A percentile compares a stretch with the other conserved stretches of the same genome.
These are phyloP conservation scores for Drosophila saltans DNA, from an alignment of 1,140 invertebrate genomes.

Conservation along the genomic window DNA sequence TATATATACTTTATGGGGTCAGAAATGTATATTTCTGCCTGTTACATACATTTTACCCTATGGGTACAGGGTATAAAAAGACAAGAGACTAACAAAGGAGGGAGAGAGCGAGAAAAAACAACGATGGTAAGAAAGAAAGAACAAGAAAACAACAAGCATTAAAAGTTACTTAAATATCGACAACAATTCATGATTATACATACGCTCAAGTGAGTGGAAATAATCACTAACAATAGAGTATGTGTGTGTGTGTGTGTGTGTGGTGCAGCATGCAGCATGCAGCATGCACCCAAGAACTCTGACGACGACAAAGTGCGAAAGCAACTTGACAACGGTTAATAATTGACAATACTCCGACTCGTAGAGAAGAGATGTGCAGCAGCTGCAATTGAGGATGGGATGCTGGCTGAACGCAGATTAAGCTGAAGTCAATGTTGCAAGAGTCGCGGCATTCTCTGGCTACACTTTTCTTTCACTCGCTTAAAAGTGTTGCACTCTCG, in stretches of 20 bases:
- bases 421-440: slow-evolving; percentile 21
- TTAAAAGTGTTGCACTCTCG: slow-evolving; percentile 67
- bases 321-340: slow-evolving; percentile 67
- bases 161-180: slow-evolving; percentile 62
- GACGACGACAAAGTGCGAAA: slow-evolving; percentile 61
- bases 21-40: too few species aligned
- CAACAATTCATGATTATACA: slow-evolving; percentile 20
- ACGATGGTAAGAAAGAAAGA: slow-evolving; percentile 14
- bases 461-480: slow-evolving; percentile 63
- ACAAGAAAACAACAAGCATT: slow-evolving; percentile 52
- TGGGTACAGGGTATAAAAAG: too few species aligned
- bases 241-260: background rate
- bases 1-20: too few species aligned
- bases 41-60: too few species aligned
- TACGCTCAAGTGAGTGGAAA: slow-evolving; percentile 71
- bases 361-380: slow-evolving; percentile 19
- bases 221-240: slow-evolving; percentile 73
- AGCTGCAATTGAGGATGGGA: slow-evolving; percentile 33
- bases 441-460: slow-evolving; percentile 12
- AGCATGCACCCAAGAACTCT: slow-evolving; percentile 5
- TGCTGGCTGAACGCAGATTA: slow-evolving; percentile 32
- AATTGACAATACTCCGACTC: slow-evolving; percentile 63
- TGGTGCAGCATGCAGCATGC: slow-evolving; percentile 15
- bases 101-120: slow-evolving; percentile 22
- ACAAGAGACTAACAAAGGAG: slow-evolving; percentile 32